phyloP scores from a whole-genome alignment of 2,113 vertebrate genomes.

The Ictalurus punctatus region DNA sequence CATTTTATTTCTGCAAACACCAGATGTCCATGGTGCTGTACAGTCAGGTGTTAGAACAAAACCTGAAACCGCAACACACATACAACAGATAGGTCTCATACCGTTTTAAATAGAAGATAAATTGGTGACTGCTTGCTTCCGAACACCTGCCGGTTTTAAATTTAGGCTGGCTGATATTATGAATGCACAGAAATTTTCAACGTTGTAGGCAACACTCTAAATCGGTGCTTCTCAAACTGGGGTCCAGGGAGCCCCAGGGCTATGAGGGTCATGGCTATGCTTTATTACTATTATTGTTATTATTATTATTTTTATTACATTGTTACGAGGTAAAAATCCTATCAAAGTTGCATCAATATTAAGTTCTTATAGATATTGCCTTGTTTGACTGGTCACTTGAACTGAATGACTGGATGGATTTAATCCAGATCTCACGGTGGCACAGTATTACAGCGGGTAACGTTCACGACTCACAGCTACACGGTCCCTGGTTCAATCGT shows the following conservation, averaged over 20 bases:
- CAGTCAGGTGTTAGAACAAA: background rate
- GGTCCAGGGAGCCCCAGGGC: background rate
- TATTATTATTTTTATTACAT: background rate
- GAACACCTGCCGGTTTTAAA: background rate
- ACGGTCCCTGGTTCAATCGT: no score
- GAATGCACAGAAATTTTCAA: background rate
- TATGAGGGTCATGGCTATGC: background rate
- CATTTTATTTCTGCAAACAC: background rate
- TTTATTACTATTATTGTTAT: no score
- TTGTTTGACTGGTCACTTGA: background rate
- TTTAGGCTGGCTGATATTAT: background rate
- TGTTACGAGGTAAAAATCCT: background rate
- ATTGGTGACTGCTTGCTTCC: background rate
- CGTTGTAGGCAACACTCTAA: background rate
- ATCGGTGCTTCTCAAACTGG: background rate
- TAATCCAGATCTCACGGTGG: background rate
- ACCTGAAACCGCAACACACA: background rate
- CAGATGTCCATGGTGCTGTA: background rate
- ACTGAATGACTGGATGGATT: background rate
- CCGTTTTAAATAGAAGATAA: background rate
- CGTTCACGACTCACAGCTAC: background rate
- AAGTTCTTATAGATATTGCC: background rate
- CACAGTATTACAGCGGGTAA: background rate
- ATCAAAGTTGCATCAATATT: background rate
- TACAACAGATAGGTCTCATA: background rate